Base-by-base conservation (phyloP, 2,797 vertebrate species). In the Atherinosoma microstoma region DNA sequence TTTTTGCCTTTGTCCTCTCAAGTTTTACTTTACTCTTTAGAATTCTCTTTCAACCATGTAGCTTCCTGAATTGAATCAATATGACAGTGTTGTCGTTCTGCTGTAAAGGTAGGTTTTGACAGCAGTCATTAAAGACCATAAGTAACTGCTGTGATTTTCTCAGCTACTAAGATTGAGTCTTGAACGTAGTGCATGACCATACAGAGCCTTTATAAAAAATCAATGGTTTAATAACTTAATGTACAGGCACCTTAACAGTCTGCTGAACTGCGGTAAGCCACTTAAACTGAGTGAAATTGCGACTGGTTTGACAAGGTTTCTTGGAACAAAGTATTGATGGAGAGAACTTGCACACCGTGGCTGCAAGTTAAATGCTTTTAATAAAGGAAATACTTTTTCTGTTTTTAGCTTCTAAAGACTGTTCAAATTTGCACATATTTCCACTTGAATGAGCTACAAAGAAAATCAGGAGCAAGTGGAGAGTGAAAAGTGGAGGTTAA, bases 401-500 rank as follows among this genome's bases (percentile, higher is more conserved):
- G 45, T 63, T 65, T 81, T 78, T 60, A 61, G 60, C 78, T 47
- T 82, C 40, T 83, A 67, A 78, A 80, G 85, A 66, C 11, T 42
- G 59, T 75, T 87, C 85, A 84, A 87, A 91, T 85, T 85, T 83
- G 84, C 83, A 80, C 79, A 81, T 65, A 82, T 71, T 63, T 74
- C 60, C 45, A 3, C 6, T 15, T 75, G 79, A 90, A 86, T 56
- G 79, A 66, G 76, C 79, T 74, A 72, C 84, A 83, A 66, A 83
- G 66, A 73, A 83, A 87, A 75, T 73, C 68, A 42, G 75, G 53
- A 76, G 77, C 63, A 64, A 35, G 70, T 70, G 67, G 74, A 77
- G 75, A 69, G 70, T 58, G 78, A 70, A 84, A 79, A 84, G 79
- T 75, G 78, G 78, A 80, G 84, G 88, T 80, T 32, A 70, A 63